Conservation (phyloP, 2,888 invertebrate species). For the Eupithecia exiguata region DNA sequence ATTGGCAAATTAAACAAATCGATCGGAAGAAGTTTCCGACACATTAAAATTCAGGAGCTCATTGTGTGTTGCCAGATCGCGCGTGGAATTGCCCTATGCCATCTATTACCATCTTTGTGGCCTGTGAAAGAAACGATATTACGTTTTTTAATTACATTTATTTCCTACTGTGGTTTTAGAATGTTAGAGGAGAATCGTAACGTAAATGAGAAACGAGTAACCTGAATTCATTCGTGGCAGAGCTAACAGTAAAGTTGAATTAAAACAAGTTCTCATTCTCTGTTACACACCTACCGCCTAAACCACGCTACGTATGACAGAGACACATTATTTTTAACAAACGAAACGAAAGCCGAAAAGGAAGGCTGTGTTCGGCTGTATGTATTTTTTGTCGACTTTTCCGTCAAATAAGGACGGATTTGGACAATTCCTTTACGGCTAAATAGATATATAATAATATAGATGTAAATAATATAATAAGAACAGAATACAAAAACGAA, state of each 20-base stretch:
- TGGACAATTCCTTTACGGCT: too few species aligned
- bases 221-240: neutral
- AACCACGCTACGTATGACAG: too few species aligned
- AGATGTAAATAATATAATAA: too few species aligned
- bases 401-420: too few species aligned
- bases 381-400: too few species aligned
- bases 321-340: too few species aligned
- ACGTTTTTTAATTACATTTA: neutral
- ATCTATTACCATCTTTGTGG: constrained; percentile 48
- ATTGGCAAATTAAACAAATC: constrained; percentile 25
- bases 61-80: constrained; percentile 51
- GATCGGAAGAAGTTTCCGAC: constrained; percentile 38
- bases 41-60: constrained; percentile 53
- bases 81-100: constrained; percentile 48
- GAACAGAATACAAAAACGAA: too few species aligned
- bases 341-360: too few species aligned
- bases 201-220: neutral
- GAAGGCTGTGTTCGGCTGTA: too few species aligned
- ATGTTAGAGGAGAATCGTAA: neutral
- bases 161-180: neutral
- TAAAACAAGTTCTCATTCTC: too few species aligned
- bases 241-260: neutral
- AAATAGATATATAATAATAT: too few species aligned
- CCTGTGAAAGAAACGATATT: neutral
- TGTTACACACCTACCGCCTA: too few species aligned